phyloP scores from a whole-genome alignment of 1,140 invertebrate species.

The Pemphigus obesinymphae region DNA sequence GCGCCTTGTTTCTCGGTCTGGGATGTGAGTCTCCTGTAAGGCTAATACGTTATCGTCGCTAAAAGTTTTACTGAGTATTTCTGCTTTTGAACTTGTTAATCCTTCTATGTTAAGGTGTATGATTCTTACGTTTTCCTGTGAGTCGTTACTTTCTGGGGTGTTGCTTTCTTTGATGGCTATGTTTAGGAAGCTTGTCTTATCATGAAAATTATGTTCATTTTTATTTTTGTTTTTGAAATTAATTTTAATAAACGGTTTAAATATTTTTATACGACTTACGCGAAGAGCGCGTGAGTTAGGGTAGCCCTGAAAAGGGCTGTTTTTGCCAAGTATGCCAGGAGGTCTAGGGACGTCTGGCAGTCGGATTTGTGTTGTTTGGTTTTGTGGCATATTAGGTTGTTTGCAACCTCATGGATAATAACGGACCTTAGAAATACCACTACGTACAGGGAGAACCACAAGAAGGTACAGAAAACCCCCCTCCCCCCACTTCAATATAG shows the following conservation, averaged over 20 bases:
- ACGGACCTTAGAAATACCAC: too few species aligned
- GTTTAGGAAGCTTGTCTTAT: background rate
- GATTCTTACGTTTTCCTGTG: background rate
- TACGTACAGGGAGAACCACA: background rate
- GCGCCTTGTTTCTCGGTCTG: background rate
- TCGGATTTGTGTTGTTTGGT: background rate
- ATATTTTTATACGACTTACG: background rate
- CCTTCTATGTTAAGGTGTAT: background rate
- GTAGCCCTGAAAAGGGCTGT: background rate
- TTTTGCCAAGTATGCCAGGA: too few species aligned
- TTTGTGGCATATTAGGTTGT: background rate
- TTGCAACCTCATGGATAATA: too few species aligned
- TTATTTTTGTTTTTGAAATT: too few species aligned
- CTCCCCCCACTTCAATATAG: too few species aligned
- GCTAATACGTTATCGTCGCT: background rate
- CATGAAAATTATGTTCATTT: background rate
- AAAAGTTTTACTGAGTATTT: background rate
- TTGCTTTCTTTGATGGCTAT: background rate
- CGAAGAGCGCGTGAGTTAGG: background rate
- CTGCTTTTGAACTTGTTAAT: background rate
- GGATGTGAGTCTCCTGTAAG: background rate
- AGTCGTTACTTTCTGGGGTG: background rate
- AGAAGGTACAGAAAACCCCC: background rate
- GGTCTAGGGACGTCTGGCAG: background rate
- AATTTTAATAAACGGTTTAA: background rate